Conservation (phyloP, 2,797 vertebrate species). For the Catharus ustulatus region DNA sequence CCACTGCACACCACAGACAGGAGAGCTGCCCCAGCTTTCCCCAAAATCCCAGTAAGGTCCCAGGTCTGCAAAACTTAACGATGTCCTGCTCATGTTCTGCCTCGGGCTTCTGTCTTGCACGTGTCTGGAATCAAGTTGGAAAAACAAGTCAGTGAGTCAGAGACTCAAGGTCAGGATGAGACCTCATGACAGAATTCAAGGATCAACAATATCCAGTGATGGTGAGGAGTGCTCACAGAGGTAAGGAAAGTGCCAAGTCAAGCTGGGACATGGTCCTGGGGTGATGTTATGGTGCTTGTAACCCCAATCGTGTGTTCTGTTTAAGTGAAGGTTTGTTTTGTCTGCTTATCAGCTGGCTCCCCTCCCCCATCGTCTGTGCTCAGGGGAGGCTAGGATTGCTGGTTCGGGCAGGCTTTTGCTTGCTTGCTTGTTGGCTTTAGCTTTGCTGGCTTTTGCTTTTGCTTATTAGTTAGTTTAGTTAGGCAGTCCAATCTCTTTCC, state of each 20-base stretch:
- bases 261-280: neutral
- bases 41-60: neutral
- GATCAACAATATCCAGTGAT: neutral
- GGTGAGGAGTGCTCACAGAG: accelerated
- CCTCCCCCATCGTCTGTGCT: too few species aligned
- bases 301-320: too few species aligned
- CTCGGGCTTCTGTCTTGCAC: neutral
- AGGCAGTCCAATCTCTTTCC: too few species aligned
- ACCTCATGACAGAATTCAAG: neutral
- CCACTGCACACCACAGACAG: neutral
- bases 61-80: neutral
- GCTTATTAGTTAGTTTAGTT: too few species aligned
- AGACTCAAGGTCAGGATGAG: neutral
- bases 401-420: too few species aligned
- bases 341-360: too few species aligned
- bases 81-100: neutral
- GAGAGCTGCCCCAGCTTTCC: neutral
- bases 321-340: too few species aligned
- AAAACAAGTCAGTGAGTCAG: neutral
- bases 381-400: too few species aligned
- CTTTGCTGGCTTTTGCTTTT: too few species aligned
- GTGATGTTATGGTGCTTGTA: too few species aligned
- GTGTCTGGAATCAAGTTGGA: neutral
- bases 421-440: too few species aligned
- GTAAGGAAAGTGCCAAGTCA: neutral